A percentile compares a stretch with the other conserved stretches of the same genome.
These are phyloP conservation scores for Andrena dorsata DNA, from an alignment of 2,888 invertebrate genomes.

Conservation along the genomic window DNA sequence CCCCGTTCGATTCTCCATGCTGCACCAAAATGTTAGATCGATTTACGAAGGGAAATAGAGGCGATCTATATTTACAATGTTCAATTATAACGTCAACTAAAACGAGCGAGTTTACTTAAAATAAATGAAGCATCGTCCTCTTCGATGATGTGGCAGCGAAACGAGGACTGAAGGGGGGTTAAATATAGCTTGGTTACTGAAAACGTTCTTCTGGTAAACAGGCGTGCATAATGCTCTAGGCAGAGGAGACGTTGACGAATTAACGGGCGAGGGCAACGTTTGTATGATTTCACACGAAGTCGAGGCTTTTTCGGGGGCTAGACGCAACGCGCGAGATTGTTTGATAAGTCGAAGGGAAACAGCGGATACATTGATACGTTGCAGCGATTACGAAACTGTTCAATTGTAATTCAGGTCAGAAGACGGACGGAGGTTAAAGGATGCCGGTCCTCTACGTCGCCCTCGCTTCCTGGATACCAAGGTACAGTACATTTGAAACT, in stretches of 20 bases:
- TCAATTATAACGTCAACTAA: constrained; percentile 2
- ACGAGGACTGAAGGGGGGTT: constrained; percentile 43
- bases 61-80: neutral
- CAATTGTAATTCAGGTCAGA: constrained; percentile 69
- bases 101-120: constrained; percentile 29
- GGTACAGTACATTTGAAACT: constrained; percentile 84
- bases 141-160: constrained; percentile 41
- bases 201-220: constrained; percentile 40
- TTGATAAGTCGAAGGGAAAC: constrained; percentile 17
- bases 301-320: neutral
- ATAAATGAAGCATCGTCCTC: constrained; percentile 37
- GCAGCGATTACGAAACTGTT: constrained; percentile 55
- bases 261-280: neutral
- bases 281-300: neutral
- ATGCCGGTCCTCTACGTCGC: constrained; percentile 91
- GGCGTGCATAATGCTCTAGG: constrained; percentile 5
- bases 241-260: constrained; percentile 13
- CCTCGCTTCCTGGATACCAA: constrained; percentile 91
- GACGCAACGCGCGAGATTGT: constrained; percentile 3
- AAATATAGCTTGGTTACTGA: constrained; percentile 52
- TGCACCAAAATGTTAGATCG: neutral
- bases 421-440: constrained; percentile 69
- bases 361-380: constrained; percentile 22
- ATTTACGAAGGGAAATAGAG: neutral
- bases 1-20: neutral